Evolutionary conservation across 2,888 invertebrate genomes (phyloP).

Genomic region (Hydroisotoma schaefferi): DNA sequence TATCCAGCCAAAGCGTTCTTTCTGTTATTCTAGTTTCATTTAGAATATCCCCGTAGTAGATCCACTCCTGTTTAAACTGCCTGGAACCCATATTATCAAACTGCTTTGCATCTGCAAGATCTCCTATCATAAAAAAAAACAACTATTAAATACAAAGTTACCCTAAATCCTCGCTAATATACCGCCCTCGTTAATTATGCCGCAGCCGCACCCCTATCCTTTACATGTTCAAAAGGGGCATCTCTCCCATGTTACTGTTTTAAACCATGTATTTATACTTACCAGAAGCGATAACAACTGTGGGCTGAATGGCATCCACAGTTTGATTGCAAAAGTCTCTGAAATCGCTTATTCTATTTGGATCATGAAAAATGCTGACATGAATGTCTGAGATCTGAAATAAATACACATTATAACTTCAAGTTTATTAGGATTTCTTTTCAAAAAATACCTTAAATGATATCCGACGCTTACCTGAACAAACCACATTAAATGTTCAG

Average conservation of each 20-base stretch:
- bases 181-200: too few relatives aligned
- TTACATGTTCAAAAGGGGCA: too few relatives aligned
- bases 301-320: conserved; percentile 68
- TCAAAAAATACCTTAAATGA: background rate
- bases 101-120: conserved; percentile 83
- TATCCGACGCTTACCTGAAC: conserved; percentile 60
- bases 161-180: too few relatives aligned
- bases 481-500: conserved; percentile 69
- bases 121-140: conserved; percentile 62
- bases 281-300: conserved; percentile 77
- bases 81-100: conserved; percentile 73
- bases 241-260: background rate
- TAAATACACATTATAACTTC: conserved; percentile 21
- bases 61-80: conserved; percentile 79
- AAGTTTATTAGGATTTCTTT: background rate
- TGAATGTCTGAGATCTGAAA: conserved; percentile 83
- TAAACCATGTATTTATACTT: conserved; percentile 30
- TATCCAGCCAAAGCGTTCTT: conserved; percentile 78
- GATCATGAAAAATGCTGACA: conserved; percentile 77
- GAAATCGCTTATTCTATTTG: conserved; percentile 69
- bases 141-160: too few relatives aligned
- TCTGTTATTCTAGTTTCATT: conserved; percentile 64
- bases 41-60: conserved; percentile 68
- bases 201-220: too few relatives aligned
- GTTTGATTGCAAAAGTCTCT: conserved; percentile 74